phyloP scores from a whole-genome alignment of 2,797 vertebrate genomes.

The Galago senegalensis region DNA sequence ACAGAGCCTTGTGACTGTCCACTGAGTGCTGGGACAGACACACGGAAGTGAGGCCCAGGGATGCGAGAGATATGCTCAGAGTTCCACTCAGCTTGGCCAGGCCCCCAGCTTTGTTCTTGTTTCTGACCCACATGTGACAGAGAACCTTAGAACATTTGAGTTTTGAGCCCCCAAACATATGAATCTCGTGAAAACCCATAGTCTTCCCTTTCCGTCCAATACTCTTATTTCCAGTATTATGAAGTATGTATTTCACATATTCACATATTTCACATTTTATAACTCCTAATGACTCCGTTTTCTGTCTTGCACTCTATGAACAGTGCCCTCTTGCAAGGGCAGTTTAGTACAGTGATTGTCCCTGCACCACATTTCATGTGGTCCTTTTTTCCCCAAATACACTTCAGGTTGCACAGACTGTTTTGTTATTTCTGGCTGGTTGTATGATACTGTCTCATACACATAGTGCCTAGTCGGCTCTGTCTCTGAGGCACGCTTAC shows the following conservation, averaged over 20 bases:
- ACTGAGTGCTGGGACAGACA: too few species aligned
- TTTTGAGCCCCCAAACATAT: not conserved
- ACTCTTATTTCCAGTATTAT: not conserved
- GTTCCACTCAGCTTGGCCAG: too few species aligned
- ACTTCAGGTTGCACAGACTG: too few species aligned
- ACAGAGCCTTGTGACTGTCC: too few species aligned
- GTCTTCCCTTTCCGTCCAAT: not conserved
- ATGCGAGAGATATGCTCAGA: too few species aligned
- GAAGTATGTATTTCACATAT: too few species aligned
- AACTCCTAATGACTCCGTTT: not conserved
- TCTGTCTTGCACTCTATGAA: not conserved
- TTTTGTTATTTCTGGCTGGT: too few species aligned
- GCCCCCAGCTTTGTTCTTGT: not conserved
- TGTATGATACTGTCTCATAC: too few species aligned
- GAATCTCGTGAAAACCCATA: not conserved
- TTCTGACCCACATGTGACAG: not conserved
- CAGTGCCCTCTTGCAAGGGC: not conserved
- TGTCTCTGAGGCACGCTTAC: too few species aligned
- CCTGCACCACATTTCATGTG: rapidly evolving
- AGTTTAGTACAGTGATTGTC: not conserved
- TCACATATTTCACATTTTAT: not conserved
- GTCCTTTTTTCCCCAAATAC: not conserved
- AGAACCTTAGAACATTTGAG: not conserved
- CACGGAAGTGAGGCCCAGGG: too few species aligned
- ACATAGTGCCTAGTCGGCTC: too few species aligned